phyloP scores from a whole-genome alignment of 1,140 invertebrate species.

The Paramacrobiotus metropolitanus region DNA sequence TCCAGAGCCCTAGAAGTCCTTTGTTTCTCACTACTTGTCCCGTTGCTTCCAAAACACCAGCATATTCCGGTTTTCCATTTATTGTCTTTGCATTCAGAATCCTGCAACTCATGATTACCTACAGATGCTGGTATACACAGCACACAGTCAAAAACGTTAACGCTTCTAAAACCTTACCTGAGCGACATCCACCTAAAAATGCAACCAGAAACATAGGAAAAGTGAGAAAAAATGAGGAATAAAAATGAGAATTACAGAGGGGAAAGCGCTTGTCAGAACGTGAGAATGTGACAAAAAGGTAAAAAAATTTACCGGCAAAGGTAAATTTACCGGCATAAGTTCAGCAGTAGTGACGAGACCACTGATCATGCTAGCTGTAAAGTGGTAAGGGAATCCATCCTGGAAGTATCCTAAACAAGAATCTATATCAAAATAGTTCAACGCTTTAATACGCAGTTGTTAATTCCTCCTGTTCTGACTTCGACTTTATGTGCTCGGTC shows the following conservation, averaged over 20 bases:
- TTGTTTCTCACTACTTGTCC: constrained; percentile 57
- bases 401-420: constrained; percentile 42
- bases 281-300: too few relatives aligned
- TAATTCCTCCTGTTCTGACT: background rate
- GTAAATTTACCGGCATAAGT: constrained; percentile 94
- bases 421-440: too few relatives aligned
- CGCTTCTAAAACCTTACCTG: constrained; percentile 53
- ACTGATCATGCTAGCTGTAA: constrained; percentile 85
- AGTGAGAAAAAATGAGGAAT: too few relatives aligned
- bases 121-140: constrained; percentile 13
- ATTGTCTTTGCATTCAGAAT: constrained; percentile 91
- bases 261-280: too few relatives aligned
- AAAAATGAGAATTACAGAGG: too few relatives aligned
- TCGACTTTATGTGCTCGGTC: constrained; percentile 7
- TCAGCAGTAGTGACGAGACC: constrained; percentile 83
- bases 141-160: too few relatives aligned
- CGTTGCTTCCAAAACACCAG: constrained; percentile 63
- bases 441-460: too few relatives aligned
- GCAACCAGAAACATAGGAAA: too few relatives aligned
- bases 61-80: constrained; percentile 77
- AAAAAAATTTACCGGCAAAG: too few relatives aligned
- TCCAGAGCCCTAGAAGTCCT: constrained; percentile 88
- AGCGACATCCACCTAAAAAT: constrained; percentile 94
- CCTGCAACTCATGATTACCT: too few relatives aligned
- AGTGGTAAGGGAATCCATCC: constrained; percentile 73